Base-by-base conservation (phyloP, 2,113 vertebrate species). In the Neodon shergylaensis region DNA sequence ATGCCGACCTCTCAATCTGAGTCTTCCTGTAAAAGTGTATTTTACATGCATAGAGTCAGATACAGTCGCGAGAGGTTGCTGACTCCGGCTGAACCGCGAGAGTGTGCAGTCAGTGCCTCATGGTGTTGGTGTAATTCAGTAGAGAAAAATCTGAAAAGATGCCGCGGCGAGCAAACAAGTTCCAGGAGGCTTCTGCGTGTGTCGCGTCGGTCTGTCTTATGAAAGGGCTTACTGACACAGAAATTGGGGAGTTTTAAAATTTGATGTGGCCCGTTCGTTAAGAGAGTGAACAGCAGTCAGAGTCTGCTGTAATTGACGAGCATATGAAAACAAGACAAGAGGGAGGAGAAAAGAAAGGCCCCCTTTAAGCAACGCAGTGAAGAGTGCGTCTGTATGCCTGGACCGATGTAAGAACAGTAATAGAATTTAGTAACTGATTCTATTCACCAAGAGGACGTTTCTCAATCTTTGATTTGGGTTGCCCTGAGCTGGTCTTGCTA, bases 401-500 rank as follows among this genome's bases (percentile, higher is more conserved):
- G 2, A 12, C 52, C 36, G 19, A 28, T 44, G 44, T 91, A 74
- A 94, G 74, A 74, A 28, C 63, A 21, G 33, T 12, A 61, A n/a
- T 47, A 44, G 63, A 77, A 89, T 83, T 94, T 79, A n/a, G 89
- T 74, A 79, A 85, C 42, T 78, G 81, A 88, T 9, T 90, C 61
- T 65, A 54, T 94, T 81, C 52, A 78, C 66, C 21, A 92, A 44
- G 24, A 78, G 28, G 21, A 63, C 7, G 7, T 52, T 28, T 87
- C 54, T 86, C 26, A 58, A 65, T 39, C 44, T 90, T 42, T 76
- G 21, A 5, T 39, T 76, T 94, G 88, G 68, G 7, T 26, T 33
- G 36, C 28, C 2, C 47, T 84, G 52, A 78, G 13, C 9, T 10
- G 16, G 33, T 1, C 3, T 70, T 39, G 70, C 49, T 79, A 1